phyloP scores from a whole-genome alignment of 2,888 invertebrate genomes.

The Aporophyla lueneburgensis region DNA sequence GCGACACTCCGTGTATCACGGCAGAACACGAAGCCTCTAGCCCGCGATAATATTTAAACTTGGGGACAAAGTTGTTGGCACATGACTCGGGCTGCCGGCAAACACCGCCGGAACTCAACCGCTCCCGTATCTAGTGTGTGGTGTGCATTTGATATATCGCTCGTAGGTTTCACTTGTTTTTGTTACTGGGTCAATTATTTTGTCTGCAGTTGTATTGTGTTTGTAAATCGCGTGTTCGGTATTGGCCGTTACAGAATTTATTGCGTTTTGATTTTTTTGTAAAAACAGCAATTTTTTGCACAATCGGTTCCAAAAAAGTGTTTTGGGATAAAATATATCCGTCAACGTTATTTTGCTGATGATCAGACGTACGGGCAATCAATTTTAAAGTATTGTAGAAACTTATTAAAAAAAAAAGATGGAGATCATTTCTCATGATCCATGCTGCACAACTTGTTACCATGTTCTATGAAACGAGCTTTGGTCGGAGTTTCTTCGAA shows the following conservation, averaged over 20 bases:
- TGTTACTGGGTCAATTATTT: slow-evolving; percentile 70
- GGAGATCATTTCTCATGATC: neutral
- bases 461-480: too few relatives aligned
- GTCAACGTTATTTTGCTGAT: neutral
- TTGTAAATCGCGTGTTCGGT: slow-evolving; percentile 49
- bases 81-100: slow-evolving; percentile 62
- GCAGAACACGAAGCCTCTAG: slow-evolving; percentile 58
- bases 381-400: neutral
- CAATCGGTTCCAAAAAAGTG: neutral
- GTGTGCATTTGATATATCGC: slow-evolving; percentile 71
- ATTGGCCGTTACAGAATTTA: slow-evolving; percentile 52
- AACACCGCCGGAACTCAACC: slow-evolving; percentile 68
- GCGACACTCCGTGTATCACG: slow-evolving; percentile 65
- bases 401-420: too few relatives aligned
- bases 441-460: too few relatives aligned
- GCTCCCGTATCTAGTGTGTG: slow-evolving; percentile 66
- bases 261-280: slow-evolving; percentile 50
- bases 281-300: slow-evolving; percentile 1
- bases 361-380: too few relatives aligned
- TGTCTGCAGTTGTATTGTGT: slow-evolving; percentile 63
- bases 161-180: slow-evolving; percentile 68
- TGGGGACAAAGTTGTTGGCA: slow-evolving; percentile 69
- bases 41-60: slow-evolving; percentile 69
- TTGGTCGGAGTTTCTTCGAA: too few relatives aligned
- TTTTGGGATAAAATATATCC: neutral